Evolutionary conservation across 1,140 invertebrate species (phyloP).

Genomic region (Cyclina sinensis): DNA sequence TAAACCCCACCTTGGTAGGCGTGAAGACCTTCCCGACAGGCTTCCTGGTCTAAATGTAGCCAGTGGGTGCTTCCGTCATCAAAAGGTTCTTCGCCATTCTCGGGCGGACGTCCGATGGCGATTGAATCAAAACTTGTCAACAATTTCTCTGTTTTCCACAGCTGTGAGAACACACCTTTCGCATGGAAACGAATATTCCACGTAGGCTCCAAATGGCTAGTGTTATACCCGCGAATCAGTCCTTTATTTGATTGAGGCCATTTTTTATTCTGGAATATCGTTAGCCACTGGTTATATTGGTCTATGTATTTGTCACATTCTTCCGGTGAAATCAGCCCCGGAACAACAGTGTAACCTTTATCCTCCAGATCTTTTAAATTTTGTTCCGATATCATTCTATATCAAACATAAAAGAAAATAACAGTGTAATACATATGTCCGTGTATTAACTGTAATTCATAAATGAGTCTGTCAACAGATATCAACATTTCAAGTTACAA

Average conservation of each 20-base stretch:
- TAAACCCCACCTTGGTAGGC: constrained; percentile 70
- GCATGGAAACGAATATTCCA: constrained; percentile 59
- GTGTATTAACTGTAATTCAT: too few species aligned
- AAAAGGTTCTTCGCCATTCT: constrained; percentile 64
- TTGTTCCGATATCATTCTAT: constrained; percentile 27
- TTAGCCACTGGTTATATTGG: constrained; percentile 55
- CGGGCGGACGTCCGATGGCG: constrained; percentile 62
- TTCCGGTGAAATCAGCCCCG: constrained; percentile 25
- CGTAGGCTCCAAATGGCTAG: constrained; percentile 59
- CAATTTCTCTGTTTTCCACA: constrained; percentile 68
- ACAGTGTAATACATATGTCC: background rate
- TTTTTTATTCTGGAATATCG: background rate
- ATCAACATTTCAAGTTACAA: too few species aligned
- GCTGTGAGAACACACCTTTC: constrained; percentile 47
- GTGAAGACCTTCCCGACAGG: constrained; percentile 60
- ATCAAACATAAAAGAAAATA: background rate
- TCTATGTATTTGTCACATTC: constrained; percentile 60
- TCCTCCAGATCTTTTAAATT: constrained; percentile 44
- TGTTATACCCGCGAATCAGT: constrained; percentile 33
- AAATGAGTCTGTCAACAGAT: too few species aligned
- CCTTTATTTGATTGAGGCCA: background rate
- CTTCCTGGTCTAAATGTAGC: constrained; percentile 66
- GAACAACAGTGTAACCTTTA: constrained; percentile 62
- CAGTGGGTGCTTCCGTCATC: constrained; percentile 38
- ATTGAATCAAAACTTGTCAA: constrained; percentile 64